phyloP scores from a whole-genome alignment of 92 coral and sea anemone genomes.

The Zoanthus gigantus region DNA sequence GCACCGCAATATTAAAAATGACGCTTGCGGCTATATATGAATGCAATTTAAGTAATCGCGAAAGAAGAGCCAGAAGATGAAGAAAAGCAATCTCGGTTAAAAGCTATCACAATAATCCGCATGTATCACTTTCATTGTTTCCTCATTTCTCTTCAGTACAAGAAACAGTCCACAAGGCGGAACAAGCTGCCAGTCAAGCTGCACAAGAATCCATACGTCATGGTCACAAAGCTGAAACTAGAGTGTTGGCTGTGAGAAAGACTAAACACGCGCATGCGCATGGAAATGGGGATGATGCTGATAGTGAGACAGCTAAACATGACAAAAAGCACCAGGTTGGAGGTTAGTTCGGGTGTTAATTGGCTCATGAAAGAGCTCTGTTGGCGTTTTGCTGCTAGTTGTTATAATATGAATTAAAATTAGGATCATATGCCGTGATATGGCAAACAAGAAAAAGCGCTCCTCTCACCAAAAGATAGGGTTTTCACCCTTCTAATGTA shows the following conservation, averaged over 20 bases:
- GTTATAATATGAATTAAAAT: too few relatives aligned
- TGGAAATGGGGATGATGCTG: slow-evolving; percentile 53
- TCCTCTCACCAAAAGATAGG: too few relatives aligned
- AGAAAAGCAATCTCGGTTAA: too few relatives aligned
- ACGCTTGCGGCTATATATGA: too few relatives aligned
- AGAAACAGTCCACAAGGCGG: slow-evolving; percentile 96
- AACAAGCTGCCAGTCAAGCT: slow-evolving; percentile 90
- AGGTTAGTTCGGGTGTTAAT: slow-evolving; percentile 4
- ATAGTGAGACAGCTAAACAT: slow-evolving; percentile 49
- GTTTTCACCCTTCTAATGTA: too few relatives aligned
- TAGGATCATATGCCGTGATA: too few relatives aligned
- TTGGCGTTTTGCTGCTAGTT: neutral
- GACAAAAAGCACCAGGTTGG: slow-evolving; percentile 48
- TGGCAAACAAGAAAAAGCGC: too few relatives aligned
- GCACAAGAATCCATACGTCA: slow-evolving; percentile 82
- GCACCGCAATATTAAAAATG: too few relatives aligned
- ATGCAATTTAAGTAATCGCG: too few relatives aligned
- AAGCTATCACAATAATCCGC: too few relatives aligned
- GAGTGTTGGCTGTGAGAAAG: slow-evolving; percentile 67
- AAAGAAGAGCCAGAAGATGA: too few relatives aligned
- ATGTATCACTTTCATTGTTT: too few relatives aligned
- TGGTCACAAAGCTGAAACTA: slow-evolving; percentile 89
- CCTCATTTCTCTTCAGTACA: slow-evolving; percentile 59
- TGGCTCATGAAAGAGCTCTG: neutral
- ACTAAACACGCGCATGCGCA: slow-evolving; percentile 52